Conservation (phyloP, 2,888 invertebrate genomes). For the Phaedon cochleariae region DNA sequence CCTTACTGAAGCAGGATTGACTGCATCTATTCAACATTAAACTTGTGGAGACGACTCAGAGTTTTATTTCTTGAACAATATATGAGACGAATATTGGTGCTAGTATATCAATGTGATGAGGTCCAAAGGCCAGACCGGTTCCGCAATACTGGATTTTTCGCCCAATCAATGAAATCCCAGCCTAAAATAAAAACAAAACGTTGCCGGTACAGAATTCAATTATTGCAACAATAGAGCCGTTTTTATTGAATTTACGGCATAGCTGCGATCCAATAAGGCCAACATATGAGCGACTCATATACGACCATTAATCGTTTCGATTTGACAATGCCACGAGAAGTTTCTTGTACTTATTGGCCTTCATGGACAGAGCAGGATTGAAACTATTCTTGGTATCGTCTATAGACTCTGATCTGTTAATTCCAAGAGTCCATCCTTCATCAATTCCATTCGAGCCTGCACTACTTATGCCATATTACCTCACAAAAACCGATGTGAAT, state of each 20-base stretch:
- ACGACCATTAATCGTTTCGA: conserved; percentile 37
- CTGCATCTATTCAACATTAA: no score
- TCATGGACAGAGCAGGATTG: not conserved
- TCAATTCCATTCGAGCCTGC: no score
- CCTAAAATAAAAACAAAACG: conserved; percentile 13
- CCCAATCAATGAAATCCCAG: not conserved
- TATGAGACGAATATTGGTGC: no score
- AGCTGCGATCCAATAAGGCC: conserved; percentile 28
- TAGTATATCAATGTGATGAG: no score
- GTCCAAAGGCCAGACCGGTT: not conserved
- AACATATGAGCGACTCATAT: conserved; percentile 22
- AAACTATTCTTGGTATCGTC: not conserved
- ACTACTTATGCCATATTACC: no score
- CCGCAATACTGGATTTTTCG: not conserved
- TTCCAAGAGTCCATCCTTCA: no score
- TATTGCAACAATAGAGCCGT: conserved; percentile 28
- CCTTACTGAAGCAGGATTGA: no score
- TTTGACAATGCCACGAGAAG: conserved; percentile 25
- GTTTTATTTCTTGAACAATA: no score
- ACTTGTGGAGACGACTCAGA: no score
- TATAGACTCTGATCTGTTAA: no score
- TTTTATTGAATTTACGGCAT: conserved; percentile 33
- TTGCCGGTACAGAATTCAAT: conserved; percentile 22
- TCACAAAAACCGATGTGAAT: no score
- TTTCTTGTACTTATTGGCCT: not conserved